Evolutionary conservation across 2,888 invertebrate species (phyloP).

Genomic region (Hyles lineata): DNA sequence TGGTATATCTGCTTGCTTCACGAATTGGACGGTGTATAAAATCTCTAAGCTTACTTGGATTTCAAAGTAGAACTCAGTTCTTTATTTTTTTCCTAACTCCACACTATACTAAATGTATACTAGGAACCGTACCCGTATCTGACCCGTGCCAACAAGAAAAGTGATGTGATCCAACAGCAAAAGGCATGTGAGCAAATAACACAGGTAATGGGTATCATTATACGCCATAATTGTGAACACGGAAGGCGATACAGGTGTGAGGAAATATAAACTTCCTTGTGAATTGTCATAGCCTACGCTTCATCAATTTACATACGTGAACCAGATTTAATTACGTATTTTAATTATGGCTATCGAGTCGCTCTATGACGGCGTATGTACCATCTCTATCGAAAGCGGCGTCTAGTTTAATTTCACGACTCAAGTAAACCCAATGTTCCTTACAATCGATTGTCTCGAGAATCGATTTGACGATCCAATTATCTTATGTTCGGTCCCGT

Average conservation of each 20-base stretch:
- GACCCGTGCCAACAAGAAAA: too few relatives aligned
- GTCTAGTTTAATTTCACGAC: slow-evolving; percentile 28
- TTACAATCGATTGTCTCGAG: slow-evolving; percentile 37
- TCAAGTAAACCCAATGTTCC: slow-evolving; percentile 28
- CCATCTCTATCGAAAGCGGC: slow-evolving; percentile 19
- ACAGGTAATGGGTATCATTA: too few relatives aligned
- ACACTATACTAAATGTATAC: too few relatives aligned
- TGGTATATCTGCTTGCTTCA: too few relatives aligned
- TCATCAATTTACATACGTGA: background rate
- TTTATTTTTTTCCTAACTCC: too few relatives aligned
- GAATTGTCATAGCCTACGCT: background rate
- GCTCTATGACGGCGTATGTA: background rate
- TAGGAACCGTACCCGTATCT: too few relatives aligned
- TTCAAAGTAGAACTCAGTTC: too few relatives aligned
- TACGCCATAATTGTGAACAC: background rate
- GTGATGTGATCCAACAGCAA: too few relatives aligned
- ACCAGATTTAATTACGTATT: slow-evolving; percentile 8
- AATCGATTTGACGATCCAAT: slow-evolving; percentile 39
- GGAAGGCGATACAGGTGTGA: background rate
- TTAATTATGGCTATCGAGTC: background rate
- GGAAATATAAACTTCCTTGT: slow-evolving; percentile 10
- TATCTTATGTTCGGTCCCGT: slow-evolving; percentile 41
- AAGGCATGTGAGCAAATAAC: too few relatives aligned
- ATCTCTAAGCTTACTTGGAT: too few relatives aligned
- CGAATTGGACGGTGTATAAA: too few relatives aligned